Evolutionary conservation across 92 coral and sea anemone genomes (phyloP).

Genomic region (Diadumene lineata): DNA sequence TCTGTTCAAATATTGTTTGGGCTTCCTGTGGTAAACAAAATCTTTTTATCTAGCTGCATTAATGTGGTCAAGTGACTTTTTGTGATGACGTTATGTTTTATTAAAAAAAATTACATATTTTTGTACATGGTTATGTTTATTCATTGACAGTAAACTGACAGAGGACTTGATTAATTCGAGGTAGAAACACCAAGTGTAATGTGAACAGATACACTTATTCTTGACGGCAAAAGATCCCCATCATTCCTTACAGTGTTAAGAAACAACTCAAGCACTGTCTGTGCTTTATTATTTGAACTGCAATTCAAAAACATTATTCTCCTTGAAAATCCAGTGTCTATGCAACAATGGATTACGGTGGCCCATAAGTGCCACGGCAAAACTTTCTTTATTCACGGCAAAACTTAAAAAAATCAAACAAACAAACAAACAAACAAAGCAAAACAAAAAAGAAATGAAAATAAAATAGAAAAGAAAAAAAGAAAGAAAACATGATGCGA

Average conservation of each 20-base stretch:
- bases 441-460: too few relatives aligned
- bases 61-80: too few relatives aligned
- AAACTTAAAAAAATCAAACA: too few relatives aligned
- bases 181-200: constrained; percentile 50
- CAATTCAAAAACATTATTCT: constrained; percentile 50
- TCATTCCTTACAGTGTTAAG: constrained; percentile 39
- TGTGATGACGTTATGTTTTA: too few relatives aligned
- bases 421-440: too few relatives aligned
- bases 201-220: constrained; percentile 57
- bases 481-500: too few relatives aligned
- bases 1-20: not conserved
- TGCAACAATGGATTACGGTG: constrained; percentile 70
- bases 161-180: constrained; percentile 57
- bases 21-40: not conserved
- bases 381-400: constrained; percentile 38
- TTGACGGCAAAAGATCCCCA: constrained; percentile 64
- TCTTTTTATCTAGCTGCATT: too few relatives aligned
- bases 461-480: too few relatives aligned
- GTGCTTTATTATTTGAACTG: too few relatives aligned
- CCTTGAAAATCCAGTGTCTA: constrained; percentile 62
- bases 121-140: too few relatives aligned
- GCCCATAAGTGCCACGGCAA: too few relatives aligned
- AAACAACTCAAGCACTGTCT: constrained; percentile 41
- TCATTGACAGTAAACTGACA: constrained; percentile 34
- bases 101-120: too few relatives aligned